Percentiles rank a stretch among this genome's conserved stretches.
phyloP scores from a whole-genome alignment of 2,113 vertebrate genomes.

The Pluvianellus socialis region DNA sequence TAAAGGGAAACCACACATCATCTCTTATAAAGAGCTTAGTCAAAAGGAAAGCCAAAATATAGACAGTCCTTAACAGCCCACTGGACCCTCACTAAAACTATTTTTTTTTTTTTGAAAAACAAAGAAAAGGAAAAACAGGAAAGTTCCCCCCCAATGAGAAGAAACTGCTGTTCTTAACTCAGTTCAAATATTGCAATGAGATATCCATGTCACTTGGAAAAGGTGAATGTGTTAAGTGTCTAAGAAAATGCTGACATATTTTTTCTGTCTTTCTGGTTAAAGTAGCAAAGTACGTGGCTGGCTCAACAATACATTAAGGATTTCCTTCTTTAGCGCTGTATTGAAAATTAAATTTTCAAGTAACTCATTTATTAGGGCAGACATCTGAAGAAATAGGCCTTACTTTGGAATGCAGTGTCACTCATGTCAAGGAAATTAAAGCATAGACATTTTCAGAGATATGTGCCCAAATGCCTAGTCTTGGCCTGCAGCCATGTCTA shows the following conservation, averaged over 20 bases:
- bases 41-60: constrained; percentile 56
- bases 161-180: not conserved
- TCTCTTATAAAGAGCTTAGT: constrained; percentile 36
- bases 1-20: constrained; percentile 24
- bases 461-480: not conserved
- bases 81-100: constrained; percentile 34
- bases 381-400: not conserved
- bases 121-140: not conserved
- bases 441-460: not conserved
- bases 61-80: constrained; percentile 46
- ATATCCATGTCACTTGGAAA: constrained; percentile 14
- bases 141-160: not conserved
- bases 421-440: not conserved
- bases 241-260: constrained; percentile 19
- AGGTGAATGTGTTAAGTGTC: not conserved
- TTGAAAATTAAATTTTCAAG: not conserved
- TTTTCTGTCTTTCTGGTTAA: not conserved
- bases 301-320: not conserved
- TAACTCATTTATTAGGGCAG: not conserved
- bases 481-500: not conserved
- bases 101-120: not conserved
- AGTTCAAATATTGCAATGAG: not conserved
- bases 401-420: not conserved
- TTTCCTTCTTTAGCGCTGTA: not conserved
- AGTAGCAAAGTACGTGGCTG: not conserved